A percentile compares a stretch with the other conserved stretches of the same genome.
Conservation (phyloP, 2,113 vertebrate genomes). For the Ptilorrhoa leucosticta region DNA sequence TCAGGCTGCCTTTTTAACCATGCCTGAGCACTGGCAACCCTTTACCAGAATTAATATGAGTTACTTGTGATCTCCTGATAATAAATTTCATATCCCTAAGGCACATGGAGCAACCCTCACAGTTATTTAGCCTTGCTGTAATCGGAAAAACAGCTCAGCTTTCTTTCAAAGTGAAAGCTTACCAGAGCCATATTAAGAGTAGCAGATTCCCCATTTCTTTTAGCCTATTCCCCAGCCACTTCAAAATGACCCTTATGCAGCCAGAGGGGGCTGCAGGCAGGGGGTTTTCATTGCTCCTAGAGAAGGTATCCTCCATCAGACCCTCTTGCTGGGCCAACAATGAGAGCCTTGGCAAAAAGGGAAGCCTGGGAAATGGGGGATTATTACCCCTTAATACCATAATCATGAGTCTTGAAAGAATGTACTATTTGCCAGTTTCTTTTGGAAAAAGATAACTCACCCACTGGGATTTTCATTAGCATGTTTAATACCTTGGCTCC, state of each 20-base stretch:
- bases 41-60: background rate
- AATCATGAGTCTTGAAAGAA: background rate
- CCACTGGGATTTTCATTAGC: background rate
- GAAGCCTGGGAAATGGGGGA: background rate
- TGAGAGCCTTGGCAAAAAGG: background rate
- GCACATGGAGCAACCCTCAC: background rate
- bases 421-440: background rate
- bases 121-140: background rate
- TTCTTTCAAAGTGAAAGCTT: background rate
- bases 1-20: background rate
- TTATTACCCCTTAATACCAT: background rate
- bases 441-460: background rate
- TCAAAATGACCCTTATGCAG: background rate
- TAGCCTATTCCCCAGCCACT: background rate
- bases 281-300: background rate
- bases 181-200: accelerated
- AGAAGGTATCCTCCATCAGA: background rate
- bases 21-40: background rate
- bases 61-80: background rate
- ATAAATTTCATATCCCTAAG: background rate
- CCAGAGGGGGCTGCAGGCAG: background rate
- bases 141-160: background rate
- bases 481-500: background rate
- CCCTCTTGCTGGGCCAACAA: background rate
- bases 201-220: background rate